These are phyloP conservation scores for Setophaga kirtlandii DNA, from an alignment of 2,113 vertebrate species.

Conservation along the genomic window DNA sequence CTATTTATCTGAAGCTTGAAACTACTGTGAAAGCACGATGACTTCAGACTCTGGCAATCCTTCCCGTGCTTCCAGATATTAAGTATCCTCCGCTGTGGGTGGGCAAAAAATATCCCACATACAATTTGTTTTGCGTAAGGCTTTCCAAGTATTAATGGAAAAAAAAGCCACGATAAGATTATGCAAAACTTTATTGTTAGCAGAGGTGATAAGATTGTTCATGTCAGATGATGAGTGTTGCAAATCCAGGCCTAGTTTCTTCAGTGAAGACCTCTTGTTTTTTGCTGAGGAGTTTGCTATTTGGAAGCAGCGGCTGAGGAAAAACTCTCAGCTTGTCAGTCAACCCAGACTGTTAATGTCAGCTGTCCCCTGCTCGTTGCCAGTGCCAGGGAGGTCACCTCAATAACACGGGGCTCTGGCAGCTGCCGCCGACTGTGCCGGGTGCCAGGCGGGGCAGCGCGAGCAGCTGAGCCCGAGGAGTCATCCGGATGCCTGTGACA, in stretches of 20 bases:
- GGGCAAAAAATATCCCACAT: not conserved
- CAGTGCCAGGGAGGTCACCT: not conserved
- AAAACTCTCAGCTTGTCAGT: not conserved
- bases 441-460: rapidly evolving
- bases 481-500: not conserved
- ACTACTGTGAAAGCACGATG: not conserved
- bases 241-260: not conserved
- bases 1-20: slow-evolving; percentile 53
- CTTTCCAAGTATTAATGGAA: not conserved
- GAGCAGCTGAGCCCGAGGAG: not conserved
- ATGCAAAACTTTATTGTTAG: not conserved
- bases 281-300: not conserved
- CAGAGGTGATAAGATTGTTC: not conserved
- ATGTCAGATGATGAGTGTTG: not conserved
- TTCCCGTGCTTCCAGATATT: not conserved
- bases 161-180: not conserved
- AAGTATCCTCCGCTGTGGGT: not conserved
- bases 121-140: not conserved
- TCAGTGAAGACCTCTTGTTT: not conserved
- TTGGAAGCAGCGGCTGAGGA: not conserved
- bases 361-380: not conserved
- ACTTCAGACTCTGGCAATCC: slow-evolving; percentile 30
- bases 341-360: not conserved
- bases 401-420: not conserved
- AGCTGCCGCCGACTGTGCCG: not conserved